These are phyloP conservation scores for Sitobion miscanthi DNA, from an alignment of 1,140 invertebrate genomes.

Conservation along the genomic window DNA sequence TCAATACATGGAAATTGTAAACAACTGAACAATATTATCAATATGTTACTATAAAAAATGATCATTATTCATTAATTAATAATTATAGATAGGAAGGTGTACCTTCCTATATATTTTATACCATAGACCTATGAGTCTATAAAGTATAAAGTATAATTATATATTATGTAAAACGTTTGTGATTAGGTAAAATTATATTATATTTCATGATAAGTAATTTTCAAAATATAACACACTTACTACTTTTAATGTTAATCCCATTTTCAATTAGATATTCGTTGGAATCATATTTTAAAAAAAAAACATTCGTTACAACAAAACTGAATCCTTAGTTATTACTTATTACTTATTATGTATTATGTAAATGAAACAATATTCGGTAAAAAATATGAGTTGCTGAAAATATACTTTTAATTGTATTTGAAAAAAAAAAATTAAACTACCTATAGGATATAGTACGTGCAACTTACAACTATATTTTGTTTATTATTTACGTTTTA, in stretches of 20 bases:
- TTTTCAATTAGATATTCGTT: slow-evolving; percentile 26
- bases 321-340: background rate
- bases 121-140: background rate
- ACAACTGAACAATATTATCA: background rate
- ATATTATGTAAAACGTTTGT: background rate
- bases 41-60: background rate
- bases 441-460: background rate
- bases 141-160: background rate
- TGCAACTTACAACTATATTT: background rate
- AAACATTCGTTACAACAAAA: background rate
- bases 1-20: background rate
- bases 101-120: background rate
- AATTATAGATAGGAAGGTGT: background rate
- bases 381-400: background rate
- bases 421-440: background rate
- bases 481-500: background rate
- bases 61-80: background rate
- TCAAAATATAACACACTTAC: slow-evolving; percentile 2
- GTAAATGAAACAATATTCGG: background rate
- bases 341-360: background rate
- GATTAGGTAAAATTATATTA: background rate
- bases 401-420: background rate
- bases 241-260: background rate
- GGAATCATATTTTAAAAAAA: background rate
- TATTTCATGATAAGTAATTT: background rate